Evolutionary conservation across 2,113 vertebrate species (phyloP).

Genomic region (Ameiurus melas): DNA sequence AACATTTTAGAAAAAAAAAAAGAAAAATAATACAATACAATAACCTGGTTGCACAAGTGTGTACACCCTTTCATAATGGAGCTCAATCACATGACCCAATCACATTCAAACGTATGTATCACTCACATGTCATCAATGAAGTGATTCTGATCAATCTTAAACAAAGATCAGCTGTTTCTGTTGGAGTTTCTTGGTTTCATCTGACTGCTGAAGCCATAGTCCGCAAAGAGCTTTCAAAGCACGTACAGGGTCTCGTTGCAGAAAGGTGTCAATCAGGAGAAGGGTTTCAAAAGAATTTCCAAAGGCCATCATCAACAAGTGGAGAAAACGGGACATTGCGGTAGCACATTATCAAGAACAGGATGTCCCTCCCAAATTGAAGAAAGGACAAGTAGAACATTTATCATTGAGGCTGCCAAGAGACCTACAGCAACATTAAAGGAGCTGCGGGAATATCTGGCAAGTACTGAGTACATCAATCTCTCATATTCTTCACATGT

Average conservation of each 20-base stretch:
- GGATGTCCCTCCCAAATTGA: neutral
- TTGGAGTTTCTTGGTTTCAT: neutral
- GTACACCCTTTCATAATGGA: neutral
- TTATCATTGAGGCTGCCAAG: neutral
- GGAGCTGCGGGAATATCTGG: neutral
- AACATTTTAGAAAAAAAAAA: neutral
- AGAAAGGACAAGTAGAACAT: neutral
- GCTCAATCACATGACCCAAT: no score
- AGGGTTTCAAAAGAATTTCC: neutral
- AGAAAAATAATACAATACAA: neutral
- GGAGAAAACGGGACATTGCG: neutral
- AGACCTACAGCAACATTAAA: neutral
- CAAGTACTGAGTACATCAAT: neutral
- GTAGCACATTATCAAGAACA: neutral
- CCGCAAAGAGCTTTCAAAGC: neutral
- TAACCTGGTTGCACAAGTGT: neutral
- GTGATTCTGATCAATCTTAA: neutral
- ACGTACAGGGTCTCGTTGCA: no score
- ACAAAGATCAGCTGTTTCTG: neutral
- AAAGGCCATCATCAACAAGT: neutral
- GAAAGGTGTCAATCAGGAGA: neutral
- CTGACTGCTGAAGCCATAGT: neutral
- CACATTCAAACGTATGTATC: neutral
- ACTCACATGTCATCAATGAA: neutral
- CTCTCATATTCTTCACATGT: neutral